Conservation (phyloP, 2,888 invertebrate genomes). For the Bimastos eiseni region DNA sequence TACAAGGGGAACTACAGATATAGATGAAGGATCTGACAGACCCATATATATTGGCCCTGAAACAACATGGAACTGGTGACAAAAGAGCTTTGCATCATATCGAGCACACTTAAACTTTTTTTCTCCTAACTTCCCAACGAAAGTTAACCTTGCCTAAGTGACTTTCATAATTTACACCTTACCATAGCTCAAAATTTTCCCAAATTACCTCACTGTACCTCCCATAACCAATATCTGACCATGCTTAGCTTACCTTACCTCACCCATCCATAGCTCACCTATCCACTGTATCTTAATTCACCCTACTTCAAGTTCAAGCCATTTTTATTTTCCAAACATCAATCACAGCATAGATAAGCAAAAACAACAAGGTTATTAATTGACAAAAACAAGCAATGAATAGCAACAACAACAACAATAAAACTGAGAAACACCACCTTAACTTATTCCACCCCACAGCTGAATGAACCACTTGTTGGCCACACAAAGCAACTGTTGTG, state of each 20-base stretch:
- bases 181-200: not conserved
- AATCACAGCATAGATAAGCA: too few species aligned
- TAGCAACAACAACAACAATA: too few species aligned
- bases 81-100: not conserved
- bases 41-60: not conserved
- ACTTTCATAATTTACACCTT: not conserved
- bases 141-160: too few species aligned
- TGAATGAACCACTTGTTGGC: not conserved
- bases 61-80: not conserved
- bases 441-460: not conserved
- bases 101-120: not conserved
- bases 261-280: not conserved
- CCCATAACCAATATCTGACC: not conserved
- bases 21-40: not conserved
- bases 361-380: too few species aligned
- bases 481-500: not conserved
- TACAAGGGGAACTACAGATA: not conserved
- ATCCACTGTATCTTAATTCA: not conserved
- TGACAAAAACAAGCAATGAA: too few species aligned
- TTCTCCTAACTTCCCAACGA: too few species aligned
- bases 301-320: not conserved
- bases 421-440: too few species aligned
- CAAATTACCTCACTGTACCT: not conserved
- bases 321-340: too few species aligned
- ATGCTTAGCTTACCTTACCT: not conserved